Percentiles rank a stretch among this genome's conserved stretches.
Evolutionary conservation across 2,888 invertebrate species (phyloP).

Genomic region (Cephus sareptanus): DNA sequence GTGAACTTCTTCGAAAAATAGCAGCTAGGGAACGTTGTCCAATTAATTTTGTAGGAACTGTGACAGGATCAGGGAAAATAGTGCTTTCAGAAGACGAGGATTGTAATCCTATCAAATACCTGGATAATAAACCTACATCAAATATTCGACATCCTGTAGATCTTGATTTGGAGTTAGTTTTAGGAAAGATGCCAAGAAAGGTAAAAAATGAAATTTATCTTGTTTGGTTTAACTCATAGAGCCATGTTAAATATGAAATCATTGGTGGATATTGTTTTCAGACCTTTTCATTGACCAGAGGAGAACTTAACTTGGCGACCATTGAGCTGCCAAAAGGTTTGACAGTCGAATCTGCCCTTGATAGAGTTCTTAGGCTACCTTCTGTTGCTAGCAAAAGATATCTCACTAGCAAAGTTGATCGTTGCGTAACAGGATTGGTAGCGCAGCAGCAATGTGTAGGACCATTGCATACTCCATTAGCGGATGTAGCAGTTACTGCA

Average conservation of each 20-base stretch:
- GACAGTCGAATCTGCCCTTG: conserved; percentile 76
- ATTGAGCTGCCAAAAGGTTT: conserved; percentile 70
- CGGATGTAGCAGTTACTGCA: conserved; percentile 92
- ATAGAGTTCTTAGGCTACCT: conserved; percentile 86
- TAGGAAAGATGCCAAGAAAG: conserved; percentile 88
- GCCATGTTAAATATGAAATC: background rate
- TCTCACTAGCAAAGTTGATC: conserved; percentile 94
- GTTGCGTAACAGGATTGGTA: conserved; percentile 94
- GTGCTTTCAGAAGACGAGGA: conserved; percentile 73
- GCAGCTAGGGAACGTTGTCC: conserved; percentile 92
- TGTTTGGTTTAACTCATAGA: background rate
- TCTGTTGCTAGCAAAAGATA: conserved; percentile 95
- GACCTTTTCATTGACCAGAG: conserved; percentile 73
- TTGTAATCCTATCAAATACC: conserved; percentile 66
- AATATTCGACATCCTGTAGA: conserved; percentile 81
- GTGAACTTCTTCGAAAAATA: conserved; percentile 74
- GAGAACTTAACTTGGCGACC: conserved; percentile 66
- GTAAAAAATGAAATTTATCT: conserved; percentile 53
- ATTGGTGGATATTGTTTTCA: conserved; percentile 37
- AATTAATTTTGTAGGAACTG: conserved; percentile 91
- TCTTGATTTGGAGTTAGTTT: conserved; percentile 87
- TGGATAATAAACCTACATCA: conserved; percentile 58
- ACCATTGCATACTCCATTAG: conserved; percentile 94
- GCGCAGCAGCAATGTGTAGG: conserved; percentile 99
- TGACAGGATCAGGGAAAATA: conserved; percentile 87